Evolutionary conservation across 2,888 invertebrate species (phyloP), one percentile per base, ranked within the genome.

Genomic region (Disparrhopalites patrizii): DNA sequence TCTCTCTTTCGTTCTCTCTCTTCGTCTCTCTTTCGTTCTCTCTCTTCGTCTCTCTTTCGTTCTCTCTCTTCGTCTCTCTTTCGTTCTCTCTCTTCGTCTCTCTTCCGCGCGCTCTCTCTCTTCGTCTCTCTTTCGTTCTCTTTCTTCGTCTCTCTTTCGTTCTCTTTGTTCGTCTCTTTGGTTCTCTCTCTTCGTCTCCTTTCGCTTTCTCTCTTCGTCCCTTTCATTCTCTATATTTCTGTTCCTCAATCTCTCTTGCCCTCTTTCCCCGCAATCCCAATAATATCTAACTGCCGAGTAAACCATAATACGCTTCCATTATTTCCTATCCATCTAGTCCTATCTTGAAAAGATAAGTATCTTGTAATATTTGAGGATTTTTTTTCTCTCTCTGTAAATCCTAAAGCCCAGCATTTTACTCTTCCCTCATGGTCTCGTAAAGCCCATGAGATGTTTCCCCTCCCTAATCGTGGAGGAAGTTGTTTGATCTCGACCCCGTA

Each of bases 151-250:
- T 23, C 18, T 28, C 52, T 30, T 2, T n/a, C 18, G 18, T 31
- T 50, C 50, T 50, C 13, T 28, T 18, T 13, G 40, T 40, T 18
- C 10, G 40, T 40, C n/a, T 18, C 10, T 40, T 20, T 8, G 3
- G 40, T 54, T 51, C 38, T 61, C 36, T 60, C 60, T 31, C 30
- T 47, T 20, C 47, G 20, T 50, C 47, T 18, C 58, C 43, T 58
- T 58, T 43, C 38, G 8, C 43, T 40, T 36, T n/a, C 25, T 13
- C 43, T 43, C 8, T 43, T 18, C n/a, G 20, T 40, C 3, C 40
- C 13, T 18, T 15, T 13, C 40, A 40, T 4, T 15, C 47, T 25
- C 47, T 23, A 3, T 47, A 47, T 47, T 25, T 47, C 3, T 47
- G 23, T 23, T 47, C 47, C 25, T 3, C 23, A 47, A 47, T n/a